Conservation (phyloP, 2,888 invertebrate genomes). For the Allolobophora icterica region DNA sequence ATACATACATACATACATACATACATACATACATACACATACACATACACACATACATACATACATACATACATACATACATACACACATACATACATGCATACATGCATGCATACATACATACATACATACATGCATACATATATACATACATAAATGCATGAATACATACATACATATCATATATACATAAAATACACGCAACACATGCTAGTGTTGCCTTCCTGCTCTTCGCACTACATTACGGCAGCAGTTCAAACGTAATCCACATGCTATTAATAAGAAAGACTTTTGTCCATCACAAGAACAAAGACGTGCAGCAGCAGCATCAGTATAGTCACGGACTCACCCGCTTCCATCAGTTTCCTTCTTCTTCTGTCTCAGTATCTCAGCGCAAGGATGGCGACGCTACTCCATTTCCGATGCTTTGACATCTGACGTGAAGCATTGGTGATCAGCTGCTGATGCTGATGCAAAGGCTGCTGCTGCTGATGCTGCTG, state of each 20-base stretch:
- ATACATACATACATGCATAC: too few species aligned
- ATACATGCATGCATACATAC: too few species aligned
- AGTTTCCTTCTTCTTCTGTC: not conserved
- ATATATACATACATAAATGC: too few species aligned
- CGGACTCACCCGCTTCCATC: not conserved
- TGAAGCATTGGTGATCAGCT: not conserved
- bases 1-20: too few species aligned
- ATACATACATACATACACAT: too few species aligned
- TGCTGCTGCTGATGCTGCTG: too few species aligned
- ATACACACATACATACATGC: too few species aligned
- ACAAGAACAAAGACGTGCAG: not conserved
- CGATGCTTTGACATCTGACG: not conserved
- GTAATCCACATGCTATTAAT: not conserved
- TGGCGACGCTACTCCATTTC: not conserved
- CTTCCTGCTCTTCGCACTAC: not conserved
- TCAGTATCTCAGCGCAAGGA: not conserved
- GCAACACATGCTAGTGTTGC: too few species aligned
- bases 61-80: too few species aligned
- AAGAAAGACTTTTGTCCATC: not conserved
- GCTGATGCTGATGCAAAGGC: not conserved
- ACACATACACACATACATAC: too few species aligned
- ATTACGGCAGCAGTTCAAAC: not conserved
- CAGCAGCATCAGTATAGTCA: not conserved
- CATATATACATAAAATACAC: too few species aligned
- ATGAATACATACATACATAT: too few species aligned